Base-by-base conservation (phyloP, 2,797 vertebrate species). In the Anguilla anguilla region DNA sequence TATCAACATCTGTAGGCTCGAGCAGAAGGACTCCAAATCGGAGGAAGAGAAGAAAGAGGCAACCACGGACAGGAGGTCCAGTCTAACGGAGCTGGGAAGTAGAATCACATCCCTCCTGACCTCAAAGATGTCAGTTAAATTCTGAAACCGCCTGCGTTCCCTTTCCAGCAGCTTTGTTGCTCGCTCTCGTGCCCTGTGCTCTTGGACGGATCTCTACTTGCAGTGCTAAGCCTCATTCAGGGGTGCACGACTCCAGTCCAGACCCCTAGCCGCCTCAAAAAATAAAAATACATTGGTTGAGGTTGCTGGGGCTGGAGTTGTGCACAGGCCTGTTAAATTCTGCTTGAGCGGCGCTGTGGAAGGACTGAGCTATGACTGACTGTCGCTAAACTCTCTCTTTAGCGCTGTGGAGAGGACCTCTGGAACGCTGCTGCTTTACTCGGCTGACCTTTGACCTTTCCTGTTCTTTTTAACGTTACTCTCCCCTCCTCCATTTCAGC, bases 71-170 rank as follows among this genome's bases (percentile, higher is more conserved):
- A 96, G 96, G 93, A 97, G 95, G 92, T 91, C 93, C 92, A 98
- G 97, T 86, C 83, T 97, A 90, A 96, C 95, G 92, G 97, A 98
- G 92, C 97, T 97, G 93, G 96, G 95, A 92, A 96, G 85, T 91
- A 93, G 89, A 39, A 92, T 96, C 90, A 92, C 94, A 89, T 95
- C 96, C 88, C 87, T 96, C 89, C 91, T 96, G 93, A 93, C 96
- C 83, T 85, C 90, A 86, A 96, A 95, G 95, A 96, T 89, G 96
- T 96, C 94, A 96, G 96, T 96, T 83, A n/a, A 67, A 67, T 28
- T 59, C 46, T 64, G 28, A 79, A 39, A 39, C 3, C 1, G 3
- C 17, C 17, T 22, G 5, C 15, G 5, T 79, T 49, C 46, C 77
- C 77, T 81, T 81, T 81, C 77, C 15, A 25, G 85, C 57, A 57